Base-by-base conservation (phyloP, 1,140 invertebrate genomes). In the Danaus plexippus region DNA sequence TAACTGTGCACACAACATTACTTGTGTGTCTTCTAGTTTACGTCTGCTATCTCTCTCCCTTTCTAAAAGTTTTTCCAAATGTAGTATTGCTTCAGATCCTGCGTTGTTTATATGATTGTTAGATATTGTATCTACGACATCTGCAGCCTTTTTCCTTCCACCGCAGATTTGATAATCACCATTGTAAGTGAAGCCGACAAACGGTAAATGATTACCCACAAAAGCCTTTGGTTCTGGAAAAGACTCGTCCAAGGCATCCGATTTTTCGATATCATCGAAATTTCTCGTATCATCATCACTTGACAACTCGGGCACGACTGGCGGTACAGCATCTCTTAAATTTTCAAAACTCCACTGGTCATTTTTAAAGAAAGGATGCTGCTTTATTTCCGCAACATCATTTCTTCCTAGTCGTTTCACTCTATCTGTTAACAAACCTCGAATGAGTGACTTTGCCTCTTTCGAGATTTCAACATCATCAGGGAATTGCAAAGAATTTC, bases 281-380 rank as follows among this genome's bases (percentile, higher is more conserved):
- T 99, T 98, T 70, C 96, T 94, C 0, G 98, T 99, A 80, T 99
- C 98, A 84, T 98, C 97, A 85, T 99, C 98, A 48, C 97, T 94
- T 4, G 91, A 90, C 12, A 99, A 88, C 75, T 99, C 97, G 12
- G 98, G 98, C 11, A 99, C 96, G 32, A 99, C 96, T 3, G 98
- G 98, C 8, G 98, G 97, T 46, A 95, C 95, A 74, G 95, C 94
- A 73, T 97, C 93, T 66, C 97, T 88, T 51, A 99, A 93, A 81
- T 96, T 99, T 43, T 97, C 95, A 88, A 99, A 99, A 22, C 94
- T 97, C 98, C 98, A 99, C 65, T 97, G 94, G 73, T 98, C 96
- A 87, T 98, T 99, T 59, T 92, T 90, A 83, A 99, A 99, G 84
- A 99, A 99, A 13, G 92, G 90, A 88, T 99, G 98, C 47, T 85